Evolutionary conservation across 2,888 invertebrate species (phyloP), one percentile per base, ranked within the genome.

Genomic region (Hanleya hanleyi): DNA sequence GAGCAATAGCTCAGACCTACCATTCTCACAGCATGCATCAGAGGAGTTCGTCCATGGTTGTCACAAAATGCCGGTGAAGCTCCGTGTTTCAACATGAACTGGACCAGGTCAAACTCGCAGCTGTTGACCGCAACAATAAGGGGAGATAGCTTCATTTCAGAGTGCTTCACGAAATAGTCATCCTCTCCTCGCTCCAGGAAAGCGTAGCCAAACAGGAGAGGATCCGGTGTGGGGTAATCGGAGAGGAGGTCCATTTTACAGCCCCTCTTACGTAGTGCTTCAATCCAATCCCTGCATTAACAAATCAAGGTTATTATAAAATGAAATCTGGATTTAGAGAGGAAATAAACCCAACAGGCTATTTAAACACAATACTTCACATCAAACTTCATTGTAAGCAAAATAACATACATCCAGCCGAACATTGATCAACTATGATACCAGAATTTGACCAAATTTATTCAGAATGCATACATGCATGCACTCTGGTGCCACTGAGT

Each of bases 21-120:
- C 86, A 86, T 80, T 79, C 83, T 83, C 15, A 90, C 90, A 61
- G 91, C 91, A 82, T 91, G 88, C 90, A 91, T 91, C 41, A 91
- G 77, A 15, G 91, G 90, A 18, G 90, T 90, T n/a, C 86, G 74
- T 9, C 88, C 87, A 29, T 83, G 74, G 66, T 84, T 86, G 80
- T 91, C 91, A 12, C 88, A 77, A 75, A 88, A 84, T 78, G 91
- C 91, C 2, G 89, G 82, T 33, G 87, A 86, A 15, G 91, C 91
- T 35, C 89, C 87, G 67, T 84, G 79, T 71, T 85, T 77, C 36
- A 91, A 82, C 57, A 91, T 80, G 71, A 85, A 86, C 76, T 86
- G 84, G 1, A 84, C 87, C 38, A 90, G 77, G 36, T 86, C 82
- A 75, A 89, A 86, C 77, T 91, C 85, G 69, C 82, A 84, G 65